phyloP scores from a whole-genome alignment of 2,888 invertebrate genomes.

The Drosophila algonquin region DNA sequence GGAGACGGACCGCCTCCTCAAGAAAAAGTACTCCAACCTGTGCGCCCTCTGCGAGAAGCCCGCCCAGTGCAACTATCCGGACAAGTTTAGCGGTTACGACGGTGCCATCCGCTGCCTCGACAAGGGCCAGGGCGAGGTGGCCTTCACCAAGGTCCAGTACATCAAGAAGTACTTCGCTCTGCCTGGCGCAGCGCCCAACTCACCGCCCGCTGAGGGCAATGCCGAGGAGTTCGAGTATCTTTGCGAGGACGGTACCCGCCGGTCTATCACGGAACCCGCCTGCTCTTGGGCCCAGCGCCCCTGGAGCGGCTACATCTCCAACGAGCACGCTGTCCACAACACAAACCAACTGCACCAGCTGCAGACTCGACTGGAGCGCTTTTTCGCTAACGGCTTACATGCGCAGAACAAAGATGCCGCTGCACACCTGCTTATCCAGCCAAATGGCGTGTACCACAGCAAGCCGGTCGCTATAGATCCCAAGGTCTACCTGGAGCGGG shows the following conservation, averaged over 20 bases:
- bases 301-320: slow-evolving; percentile 92
- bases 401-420: slow-evolving; percentile 81
- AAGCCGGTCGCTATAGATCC: slow-evolving; percentile 85
- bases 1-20: slow-evolving; percentile 88
- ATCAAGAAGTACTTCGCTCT: slow-evolving; percentile 92
- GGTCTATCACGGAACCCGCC: slow-evolving; percentile 87
- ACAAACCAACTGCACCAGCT: slow-evolving; percentile 76
- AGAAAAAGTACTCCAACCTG: slow-evolving; percentile 90
- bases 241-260: slow-evolving; percentile 91
- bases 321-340: slow-evolving; percentile 85
- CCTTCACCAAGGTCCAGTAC: slow-evolving; percentile 93
- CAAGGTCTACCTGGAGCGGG: slow-evolving; percentile 86
- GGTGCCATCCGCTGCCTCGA: slow-evolving; percentile 93
- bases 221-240: slow-evolving; percentile 90
- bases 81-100: slow-evolving; percentile 93
- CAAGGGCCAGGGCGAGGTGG: slow-evolving; percentile 92
- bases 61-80: slow-evolving; percentile 91
- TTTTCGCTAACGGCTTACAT: slow-evolving; percentile 82
- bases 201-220: slow-evolving; percentile 85
- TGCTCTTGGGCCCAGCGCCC: slow-evolving; percentile 94
- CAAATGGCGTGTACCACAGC: slow-evolving; percentile 85
- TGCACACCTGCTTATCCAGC: slow-evolving; percentile 87
- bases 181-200: slow-evolving; percentile 83
- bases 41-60: slow-evolving; percentile 92
- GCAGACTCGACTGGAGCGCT: slow-evolving; percentile 81